Evolutionary conservation across 1,140 invertebrate genomes (phyloP).

Genomic region (Drosophila oshimai): DNA sequence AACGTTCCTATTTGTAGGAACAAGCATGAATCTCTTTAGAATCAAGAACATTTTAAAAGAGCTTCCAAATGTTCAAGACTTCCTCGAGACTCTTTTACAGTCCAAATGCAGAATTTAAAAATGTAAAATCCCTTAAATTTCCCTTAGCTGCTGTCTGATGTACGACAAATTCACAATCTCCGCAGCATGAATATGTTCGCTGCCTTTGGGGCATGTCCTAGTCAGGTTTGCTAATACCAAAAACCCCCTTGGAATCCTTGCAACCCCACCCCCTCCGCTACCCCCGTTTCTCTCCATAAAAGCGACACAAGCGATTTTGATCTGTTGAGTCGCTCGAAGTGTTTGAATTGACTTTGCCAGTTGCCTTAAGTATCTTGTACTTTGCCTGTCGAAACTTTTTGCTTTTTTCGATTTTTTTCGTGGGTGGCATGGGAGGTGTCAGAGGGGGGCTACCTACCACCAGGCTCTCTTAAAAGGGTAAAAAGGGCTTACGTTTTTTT

Average conservation of each 20-base stretch:
- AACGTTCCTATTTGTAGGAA: too few species aligned
- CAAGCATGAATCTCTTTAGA: too few species aligned
- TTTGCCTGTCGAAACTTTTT: conserved; percentile 52
- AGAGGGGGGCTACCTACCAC: not conserved
- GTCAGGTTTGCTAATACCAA: not conserved
- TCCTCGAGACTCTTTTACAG: not conserved
- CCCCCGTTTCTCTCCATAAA: not conserved
- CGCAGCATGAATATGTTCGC: conserved; percentile 1
- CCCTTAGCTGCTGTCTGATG: not conserved
- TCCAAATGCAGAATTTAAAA: not conserved
- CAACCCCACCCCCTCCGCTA: too few species aligned
- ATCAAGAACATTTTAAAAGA: not conserved
- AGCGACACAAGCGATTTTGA: conserved; percentile 55
- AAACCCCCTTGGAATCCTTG: not conserved
- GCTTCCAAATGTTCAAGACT: not conserved
- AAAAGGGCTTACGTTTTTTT: conserved; percentile 15
- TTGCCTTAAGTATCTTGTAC: conserved; percentile 56
- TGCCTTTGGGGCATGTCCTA: conserved; percentile 15
- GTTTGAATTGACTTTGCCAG: conserved; percentile 66
- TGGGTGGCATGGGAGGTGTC: not conserved
- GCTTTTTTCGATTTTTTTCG: conserved; percentile 6
- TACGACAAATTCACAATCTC: not conserved
- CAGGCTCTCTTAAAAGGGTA: conserved; percentile 9
- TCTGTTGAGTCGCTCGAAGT: conserved; percentile 58
- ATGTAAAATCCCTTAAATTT: conserved; percentile 7